phyloP scores from a whole-genome alignment of 2,113 vertebrate genomes.

The Trochalopteron elliotii region DNA sequence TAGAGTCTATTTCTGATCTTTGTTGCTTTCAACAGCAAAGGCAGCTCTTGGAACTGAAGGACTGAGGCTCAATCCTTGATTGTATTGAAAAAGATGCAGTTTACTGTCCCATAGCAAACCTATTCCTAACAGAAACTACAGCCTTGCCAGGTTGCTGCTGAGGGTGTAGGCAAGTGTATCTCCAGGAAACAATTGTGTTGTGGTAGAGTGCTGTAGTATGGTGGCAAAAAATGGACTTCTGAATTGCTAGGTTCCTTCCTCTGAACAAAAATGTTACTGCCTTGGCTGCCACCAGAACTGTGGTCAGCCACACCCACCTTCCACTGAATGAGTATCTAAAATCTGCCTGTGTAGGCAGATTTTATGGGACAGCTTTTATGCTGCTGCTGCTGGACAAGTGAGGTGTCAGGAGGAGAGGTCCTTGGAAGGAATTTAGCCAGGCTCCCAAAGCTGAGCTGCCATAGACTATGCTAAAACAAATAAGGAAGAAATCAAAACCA shows the following conservation, averaged over 20 bases:
- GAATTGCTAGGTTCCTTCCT: background rate
- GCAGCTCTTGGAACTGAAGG: background rate
- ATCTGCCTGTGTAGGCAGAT: background rate
- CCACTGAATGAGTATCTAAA: background rate
- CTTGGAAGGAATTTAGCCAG: background rate
- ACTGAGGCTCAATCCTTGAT: background rate
- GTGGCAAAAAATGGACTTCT: background rate
- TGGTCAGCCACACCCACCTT: background rate
- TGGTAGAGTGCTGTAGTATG: background rate
- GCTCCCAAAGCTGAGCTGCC: background rate
- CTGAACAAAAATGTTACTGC: background rate
- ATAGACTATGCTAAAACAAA: background rate
- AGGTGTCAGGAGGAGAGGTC: background rate
- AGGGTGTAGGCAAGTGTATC: background rate
- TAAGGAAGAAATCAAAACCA: background rate
- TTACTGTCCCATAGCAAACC: background rate
- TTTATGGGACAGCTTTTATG: background rate
- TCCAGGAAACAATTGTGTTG: background rate
- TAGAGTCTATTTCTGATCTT: constrained; percentile 18
- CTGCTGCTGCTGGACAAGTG: background rate
- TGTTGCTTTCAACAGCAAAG: constrained; percentile 3
- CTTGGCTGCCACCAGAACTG: background rate
- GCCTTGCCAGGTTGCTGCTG: background rate
- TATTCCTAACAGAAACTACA: background rate
- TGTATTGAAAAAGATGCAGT: background rate